These are phyloP conservation scores for Scaptomyza pallida DNA, from an alignment of 1,140 invertebrate genomes.

Conservation along the genomic window DNA sequence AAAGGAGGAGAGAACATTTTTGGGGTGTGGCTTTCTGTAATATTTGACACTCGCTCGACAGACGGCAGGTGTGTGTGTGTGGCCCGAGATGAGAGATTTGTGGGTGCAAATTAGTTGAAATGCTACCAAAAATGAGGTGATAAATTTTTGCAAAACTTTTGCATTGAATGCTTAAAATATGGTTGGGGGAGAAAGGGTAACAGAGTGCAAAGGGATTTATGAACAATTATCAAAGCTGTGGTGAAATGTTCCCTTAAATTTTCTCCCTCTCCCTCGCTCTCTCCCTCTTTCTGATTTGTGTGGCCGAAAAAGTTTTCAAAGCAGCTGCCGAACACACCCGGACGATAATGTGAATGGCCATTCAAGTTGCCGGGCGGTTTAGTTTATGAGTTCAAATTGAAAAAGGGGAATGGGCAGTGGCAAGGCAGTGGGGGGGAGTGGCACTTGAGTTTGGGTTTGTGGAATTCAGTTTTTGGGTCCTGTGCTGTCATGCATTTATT, in stretches of 20 bases:
- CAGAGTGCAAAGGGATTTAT: constrained; percentile 21
- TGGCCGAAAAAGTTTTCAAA: constrained; percentile 26
- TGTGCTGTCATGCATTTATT: constrained; percentile 39
- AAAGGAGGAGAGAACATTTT: neutral
- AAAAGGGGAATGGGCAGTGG: too few species aligned
- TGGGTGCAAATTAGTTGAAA: constrained; percentile 65
- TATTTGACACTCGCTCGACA: constrained; percentile 45
- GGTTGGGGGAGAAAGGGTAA: neutral
- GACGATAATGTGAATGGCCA: constrained; percentile 32
- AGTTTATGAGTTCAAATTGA: constrained; percentile 34
- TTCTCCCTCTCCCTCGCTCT: neutral
- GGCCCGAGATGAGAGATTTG: constrained; percentile 51
- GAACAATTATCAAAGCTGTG: constrained; percentile 55
- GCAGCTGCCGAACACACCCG: constrained; percentile 18
- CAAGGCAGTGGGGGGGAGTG: neutral
- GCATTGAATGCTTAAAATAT: too few species aligned
- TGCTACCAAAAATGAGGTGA: constrained; percentile 62
- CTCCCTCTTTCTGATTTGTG: constrained; percentile 17
- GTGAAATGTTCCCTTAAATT: constrained; percentile 34
- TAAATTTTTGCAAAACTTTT: constrained; percentile 56
- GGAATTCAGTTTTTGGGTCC: constrained; percentile 3
- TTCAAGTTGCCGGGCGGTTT: constrained; percentile 31
- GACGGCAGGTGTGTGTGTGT: constrained; percentile 36
- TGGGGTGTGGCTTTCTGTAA: constrained; percentile 20
- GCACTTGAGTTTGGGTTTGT: neutral